Base-by-base conservation (phyloP, 1,140 invertebrate species). In the Lamellibrachia luymesi region DNA sequence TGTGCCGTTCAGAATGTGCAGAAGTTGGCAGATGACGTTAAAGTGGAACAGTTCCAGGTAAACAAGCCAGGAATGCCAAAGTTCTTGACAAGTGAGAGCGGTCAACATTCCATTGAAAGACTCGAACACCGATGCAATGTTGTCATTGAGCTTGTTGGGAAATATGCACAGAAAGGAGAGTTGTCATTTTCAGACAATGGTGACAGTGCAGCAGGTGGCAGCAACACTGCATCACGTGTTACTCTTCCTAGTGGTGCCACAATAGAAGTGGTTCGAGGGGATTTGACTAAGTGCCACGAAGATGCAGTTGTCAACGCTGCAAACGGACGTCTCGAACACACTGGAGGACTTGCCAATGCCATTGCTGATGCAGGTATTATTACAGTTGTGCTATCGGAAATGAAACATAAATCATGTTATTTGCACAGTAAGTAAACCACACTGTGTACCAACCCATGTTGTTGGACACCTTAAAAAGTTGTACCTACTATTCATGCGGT, bases 301-400 rank as follows among this genome's bases (percentile, higher is more conserved):
- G 98, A 98, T 97, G 98, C 97, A 1, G 98, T 99, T 95, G 98
- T 99, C 0, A 99, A 99, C 97, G 98, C 98, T 92, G 98, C 98
- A 2, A 99, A 99, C 96, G 97, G 97, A 10, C 95, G 95, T 38
- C 96, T 99, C 38, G 95, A 97, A 51, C 98, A 98, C 92, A 98
- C 98, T 50, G 98, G 98, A 90, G 98, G 98, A 96, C 94, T 99
- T 51, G 98, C 98, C 96, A 98, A 98, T 93, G 98, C 98, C 13
- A 99, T 99, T 95, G 91, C 94, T 27, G 56, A 94, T 5, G 94
- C 94, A 92, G 93, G 93, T 93, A 90, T 52, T 80, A 80, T 80
- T 80, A 38, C 38, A 38, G 38, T 38, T 38, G 38, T 38, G 38
- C 38, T 38, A 50, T 25, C 17, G 22, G 38, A 38, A 38, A 38